A percentile compares a stretch with the other conserved stretches of the same genome.
phyloP scores from a whole-genome alignment of 23 tunicate genomes.

The Halocynthia roretzi region DNA sequence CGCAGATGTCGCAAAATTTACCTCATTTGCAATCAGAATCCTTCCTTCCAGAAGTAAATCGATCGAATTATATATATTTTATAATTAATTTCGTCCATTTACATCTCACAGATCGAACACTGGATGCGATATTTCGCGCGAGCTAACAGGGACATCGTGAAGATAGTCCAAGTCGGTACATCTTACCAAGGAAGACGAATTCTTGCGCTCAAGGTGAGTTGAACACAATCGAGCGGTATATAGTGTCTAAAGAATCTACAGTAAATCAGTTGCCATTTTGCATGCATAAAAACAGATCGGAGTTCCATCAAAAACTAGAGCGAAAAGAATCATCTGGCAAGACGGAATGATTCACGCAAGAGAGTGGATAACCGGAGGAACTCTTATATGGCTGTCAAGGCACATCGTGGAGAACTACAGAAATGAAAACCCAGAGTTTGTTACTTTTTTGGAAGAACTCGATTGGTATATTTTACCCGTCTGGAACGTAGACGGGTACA shows the following conservation, averaged over 20 bases:
- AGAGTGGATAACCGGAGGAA: constrained; percentile 82
- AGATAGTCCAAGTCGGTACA: constrained; percentile 47
- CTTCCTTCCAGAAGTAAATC: background rate
- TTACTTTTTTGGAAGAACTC: constrained; percentile 20
- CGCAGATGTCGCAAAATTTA: no score
- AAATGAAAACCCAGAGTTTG: constrained; percentile 30
- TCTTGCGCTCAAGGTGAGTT: constrained; percentile 50
- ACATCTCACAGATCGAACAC: constrained; percentile 29
- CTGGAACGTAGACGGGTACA: constrained; percentile 90
- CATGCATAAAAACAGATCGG: constrained; percentile 2
- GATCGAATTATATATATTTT: background rate
- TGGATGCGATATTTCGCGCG: constrained; percentile 49
- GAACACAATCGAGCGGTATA: background rate
- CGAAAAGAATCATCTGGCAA: constrained; percentile 69
- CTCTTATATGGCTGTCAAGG: constrained; percentile 62
- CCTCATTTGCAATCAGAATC: no score
- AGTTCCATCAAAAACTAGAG: background rate
- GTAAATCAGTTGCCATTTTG: no score
- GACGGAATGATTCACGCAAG: constrained; percentile 74
- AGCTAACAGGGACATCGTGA: constrained; percentile 41
- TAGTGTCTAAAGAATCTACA: no score
- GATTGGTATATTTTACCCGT: constrained; percentile 73
- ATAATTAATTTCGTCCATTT: no score
- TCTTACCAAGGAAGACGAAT: constrained; percentile 52
- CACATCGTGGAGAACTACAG: constrained; percentile 41